phyloP scores from a whole-genome alignment of 2,888 invertebrate genomes.

The Acrobeloides nanus region DNA sequence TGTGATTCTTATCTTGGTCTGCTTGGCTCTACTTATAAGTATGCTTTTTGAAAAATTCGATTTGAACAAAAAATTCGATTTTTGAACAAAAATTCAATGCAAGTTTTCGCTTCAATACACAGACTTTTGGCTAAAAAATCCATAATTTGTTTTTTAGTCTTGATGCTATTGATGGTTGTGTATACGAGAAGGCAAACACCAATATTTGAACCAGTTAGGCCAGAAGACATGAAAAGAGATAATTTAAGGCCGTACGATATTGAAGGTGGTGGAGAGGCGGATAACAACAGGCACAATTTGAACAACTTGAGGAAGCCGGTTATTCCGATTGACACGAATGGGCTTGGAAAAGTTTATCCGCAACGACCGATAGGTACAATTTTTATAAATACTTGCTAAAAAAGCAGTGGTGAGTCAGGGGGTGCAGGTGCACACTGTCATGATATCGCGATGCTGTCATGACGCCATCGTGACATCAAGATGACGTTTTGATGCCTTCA shows the following conservation, averaged over 20 bases:
- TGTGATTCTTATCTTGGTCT: constrained; percentile 84
- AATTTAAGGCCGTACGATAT: constrained; percentile 98
- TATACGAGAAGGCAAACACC: constrained; percentile 82
- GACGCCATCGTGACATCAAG: too few relatives aligned
- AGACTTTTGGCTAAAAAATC: too few relatives aligned
- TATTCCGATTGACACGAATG: constrained; percentile 48
- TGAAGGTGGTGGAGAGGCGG: constrained; percentile 97
- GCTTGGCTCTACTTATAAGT: constrained; percentile 87
- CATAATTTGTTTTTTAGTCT: constrained; percentile 73
- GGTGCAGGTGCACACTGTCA: too few relatives aligned
- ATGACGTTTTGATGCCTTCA: too few relatives aligned
- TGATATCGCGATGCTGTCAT: too few relatives aligned
- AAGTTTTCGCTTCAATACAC: too few relatives aligned
- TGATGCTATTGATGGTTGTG: constrained; percentile 89
- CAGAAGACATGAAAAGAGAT: constrained; percentile 95
- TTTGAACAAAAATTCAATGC: too few relatives aligned
- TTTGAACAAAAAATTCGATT: too few relatives aligned
- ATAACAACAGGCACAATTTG: constrained; percentile 98
- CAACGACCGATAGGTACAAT: constrained; percentile 16
- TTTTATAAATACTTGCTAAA: background rate
- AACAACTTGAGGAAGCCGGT: constrained; percentile 75
- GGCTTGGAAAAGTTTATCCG: constrained; percentile 20
- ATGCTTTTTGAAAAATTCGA: too few relatives aligned
- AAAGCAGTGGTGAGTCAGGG: background rate
- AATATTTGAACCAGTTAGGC: constrained; percentile 69